These are phyloP conservation scores for Timema cristinae DNA, from an alignment of 2,888 invertebrate genomes.

Conservation along the genomic window DNA sequence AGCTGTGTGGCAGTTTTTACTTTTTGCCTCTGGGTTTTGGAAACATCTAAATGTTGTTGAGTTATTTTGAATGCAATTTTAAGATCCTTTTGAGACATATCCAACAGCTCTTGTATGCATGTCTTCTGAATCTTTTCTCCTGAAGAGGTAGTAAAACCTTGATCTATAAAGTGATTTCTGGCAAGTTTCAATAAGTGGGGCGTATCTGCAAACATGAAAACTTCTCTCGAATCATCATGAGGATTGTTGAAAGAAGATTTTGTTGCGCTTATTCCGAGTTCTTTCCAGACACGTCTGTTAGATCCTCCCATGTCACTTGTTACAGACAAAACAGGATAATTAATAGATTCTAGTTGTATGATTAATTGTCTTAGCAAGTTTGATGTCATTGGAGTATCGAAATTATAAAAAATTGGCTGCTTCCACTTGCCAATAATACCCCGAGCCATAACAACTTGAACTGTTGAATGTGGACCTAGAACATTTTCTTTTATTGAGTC, in stretches of 20 bases:
- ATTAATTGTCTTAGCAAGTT: constrained; percentile 30
- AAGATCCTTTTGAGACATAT: too few species aligned
- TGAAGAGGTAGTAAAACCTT: too few species aligned
- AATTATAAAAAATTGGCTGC: constrained; percentile 36
- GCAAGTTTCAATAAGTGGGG: neutral
- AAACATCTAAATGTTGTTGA: too few species aligned
- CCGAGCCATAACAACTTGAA: constrained; percentile 35
- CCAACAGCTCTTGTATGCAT: too few species aligned
- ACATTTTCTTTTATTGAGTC: constrained; percentile 33
- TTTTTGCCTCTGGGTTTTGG: too few species aligned
- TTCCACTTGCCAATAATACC: constrained; percentile 36
- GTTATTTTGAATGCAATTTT: too few species aligned
- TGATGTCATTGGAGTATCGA: constrained; percentile 33
- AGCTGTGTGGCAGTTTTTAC: too few species aligned
- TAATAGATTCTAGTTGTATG: constrained; percentile 30
- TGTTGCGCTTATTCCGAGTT: neutral
- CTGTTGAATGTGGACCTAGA: constrained; percentile 32
- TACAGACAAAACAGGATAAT: constrained; percentile 35
- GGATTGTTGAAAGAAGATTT: neutral
- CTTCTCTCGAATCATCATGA: neutral
- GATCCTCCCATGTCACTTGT: constrained; percentile 34
- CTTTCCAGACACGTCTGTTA: constrained; percentile 11
- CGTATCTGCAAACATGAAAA: neutral
- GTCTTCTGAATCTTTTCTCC: too few species aligned
- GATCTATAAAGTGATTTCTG: too few species aligned